These are phyloP conservation scores for Sebastes paucispinis DNA, from an alignment of 2,797 vertebrate species.

Conservation along the genomic window DNA sequence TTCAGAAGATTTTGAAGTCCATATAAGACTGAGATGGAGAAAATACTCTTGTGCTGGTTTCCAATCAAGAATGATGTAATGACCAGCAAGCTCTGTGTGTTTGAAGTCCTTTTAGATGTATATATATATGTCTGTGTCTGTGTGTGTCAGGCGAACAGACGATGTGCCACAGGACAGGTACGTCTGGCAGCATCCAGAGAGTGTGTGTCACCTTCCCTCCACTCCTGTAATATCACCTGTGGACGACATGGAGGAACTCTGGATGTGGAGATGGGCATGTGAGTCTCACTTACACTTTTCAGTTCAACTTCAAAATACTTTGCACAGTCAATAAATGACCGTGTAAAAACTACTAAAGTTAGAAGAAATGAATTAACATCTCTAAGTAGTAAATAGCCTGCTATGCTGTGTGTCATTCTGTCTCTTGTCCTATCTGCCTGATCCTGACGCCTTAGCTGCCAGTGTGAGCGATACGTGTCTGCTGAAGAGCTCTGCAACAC, in stretches of 20 bases:
- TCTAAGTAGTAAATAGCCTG: neutral
- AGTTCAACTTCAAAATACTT: neutral
- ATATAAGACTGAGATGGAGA: neutral
- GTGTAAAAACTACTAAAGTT: neutral
- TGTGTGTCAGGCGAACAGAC: constrained; percentile 82
- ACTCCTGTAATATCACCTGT: constrained; percentile 86
- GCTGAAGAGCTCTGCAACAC: constrained; percentile 90
- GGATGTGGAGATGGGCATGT: constrained; percentile 90
- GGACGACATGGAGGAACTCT: constrained; percentile 83
- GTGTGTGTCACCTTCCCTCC: constrained; percentile 79
- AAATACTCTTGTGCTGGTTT: neutral
- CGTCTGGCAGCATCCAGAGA: constrained; percentile 86
- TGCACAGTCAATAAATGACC: neutral
- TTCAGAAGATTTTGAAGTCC: neutral
- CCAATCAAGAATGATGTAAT: constrained; percentile 30
- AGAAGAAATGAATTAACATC: neutral
- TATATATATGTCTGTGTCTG: constrained; percentile 1
- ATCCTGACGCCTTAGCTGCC: constrained; percentile 81
- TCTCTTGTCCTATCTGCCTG: constrained; percentile 16
- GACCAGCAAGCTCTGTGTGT: constrained; percentile 15
- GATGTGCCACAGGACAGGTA: constrained; percentile 83
- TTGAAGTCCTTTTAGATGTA: neutral
- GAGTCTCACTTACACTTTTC: constrained; percentile 49
- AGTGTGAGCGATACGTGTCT: constrained; percentile 86
- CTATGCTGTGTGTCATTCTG: neutral